Evolutionary conservation across 2,888 invertebrate genomes (phyloP), one percentile per base, ranked within the genome.

Genomic region (Drosophila putrida): DNA sequence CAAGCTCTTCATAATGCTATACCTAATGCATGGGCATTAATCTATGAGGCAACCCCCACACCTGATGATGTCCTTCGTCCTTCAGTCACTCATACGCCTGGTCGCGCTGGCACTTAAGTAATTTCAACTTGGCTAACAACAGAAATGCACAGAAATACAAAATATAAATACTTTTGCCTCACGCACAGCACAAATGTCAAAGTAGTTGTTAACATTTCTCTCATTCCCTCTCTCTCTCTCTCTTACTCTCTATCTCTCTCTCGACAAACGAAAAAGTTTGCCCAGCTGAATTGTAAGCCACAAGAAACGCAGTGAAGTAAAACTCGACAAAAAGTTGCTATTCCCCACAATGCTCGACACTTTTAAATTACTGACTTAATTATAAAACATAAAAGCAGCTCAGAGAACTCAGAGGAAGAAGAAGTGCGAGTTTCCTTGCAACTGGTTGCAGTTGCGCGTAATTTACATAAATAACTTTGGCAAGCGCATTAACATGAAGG

Each of bases 131-230:
- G 75, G 59, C 78, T 72, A 75, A 82, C 77, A 80, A 53, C 27
- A 55, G 43, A 58, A 10, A 57, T 31, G 54, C 10, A 41, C 25
- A 36, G 41, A 39, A 39, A 39, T 39, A 39, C 4, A 35, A 57
- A 25, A 41, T 27, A 65, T 36, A 64, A 39, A 55, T 53, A 63
- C 35, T 47, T 46, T 46, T 35, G 31, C n/a, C 44, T 35, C 31
- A 51, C 39, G 62, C 50, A 63, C 55, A 70, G 61, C 73, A 70
- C 75, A 81, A 89, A 82, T 88, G 89, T 88, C 88, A 85, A 85
- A 89, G 83, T 78, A 88, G 88, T 88, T 88, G 88, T 89, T 88
- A 88, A 86, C 88, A 88, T 80, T 88, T 87, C 78, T 54, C 36
- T 33, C 47, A 38, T 13, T 28, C 69, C 55, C 35, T 39, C 57